phyloP scores from a whole-genome alignment of 1,140 invertebrate genomes.

The Harlomillsia oculata region DNA sequence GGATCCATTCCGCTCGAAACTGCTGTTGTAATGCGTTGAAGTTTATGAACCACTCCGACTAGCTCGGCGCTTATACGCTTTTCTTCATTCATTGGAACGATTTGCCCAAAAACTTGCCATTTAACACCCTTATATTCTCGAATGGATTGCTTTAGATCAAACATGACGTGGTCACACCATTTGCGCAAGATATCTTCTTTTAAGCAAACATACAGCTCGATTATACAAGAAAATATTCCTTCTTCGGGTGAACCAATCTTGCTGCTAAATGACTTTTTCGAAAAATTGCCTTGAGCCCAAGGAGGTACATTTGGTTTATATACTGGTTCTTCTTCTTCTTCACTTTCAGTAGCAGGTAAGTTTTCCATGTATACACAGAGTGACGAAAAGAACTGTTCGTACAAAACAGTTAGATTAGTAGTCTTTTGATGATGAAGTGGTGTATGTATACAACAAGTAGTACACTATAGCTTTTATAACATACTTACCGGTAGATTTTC shows the following conservation, averaged over 20 bases:
- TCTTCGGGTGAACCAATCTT: background rate
- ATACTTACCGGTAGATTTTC: conserved; percentile 31
- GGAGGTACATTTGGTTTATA: no score
- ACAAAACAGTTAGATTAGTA: conserved; percentile 3
- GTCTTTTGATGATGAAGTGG: background rate
- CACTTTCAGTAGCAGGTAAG: no score
- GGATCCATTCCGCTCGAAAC: conserved; percentile 14
- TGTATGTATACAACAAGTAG: background rate
- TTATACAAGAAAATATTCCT: conserved; percentile 20
- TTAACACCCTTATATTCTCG: conserved; percentile 16
- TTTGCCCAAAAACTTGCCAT: conserved; percentile 20
- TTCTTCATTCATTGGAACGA: background rate
- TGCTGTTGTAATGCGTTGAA: conserved; percentile 1
- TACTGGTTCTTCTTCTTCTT: no score
- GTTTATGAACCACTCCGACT: background rate
- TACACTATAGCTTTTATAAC: background rate
- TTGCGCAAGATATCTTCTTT: conserved; percentile 25
- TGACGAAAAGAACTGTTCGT: conserved; percentile 31
- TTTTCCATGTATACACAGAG: conserved; percentile 19
- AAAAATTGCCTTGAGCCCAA: no score
- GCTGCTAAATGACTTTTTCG: no score
- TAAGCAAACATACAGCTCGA: conserved; percentile 16
- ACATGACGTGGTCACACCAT: conserved; percentile 16
- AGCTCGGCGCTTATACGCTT: conserved; percentile 10
- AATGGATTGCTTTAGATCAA: conserved; percentile 2